Conservation (phyloP, 2,113 vertebrate genomes). For the Engraulis encrasicolus region DNA sequence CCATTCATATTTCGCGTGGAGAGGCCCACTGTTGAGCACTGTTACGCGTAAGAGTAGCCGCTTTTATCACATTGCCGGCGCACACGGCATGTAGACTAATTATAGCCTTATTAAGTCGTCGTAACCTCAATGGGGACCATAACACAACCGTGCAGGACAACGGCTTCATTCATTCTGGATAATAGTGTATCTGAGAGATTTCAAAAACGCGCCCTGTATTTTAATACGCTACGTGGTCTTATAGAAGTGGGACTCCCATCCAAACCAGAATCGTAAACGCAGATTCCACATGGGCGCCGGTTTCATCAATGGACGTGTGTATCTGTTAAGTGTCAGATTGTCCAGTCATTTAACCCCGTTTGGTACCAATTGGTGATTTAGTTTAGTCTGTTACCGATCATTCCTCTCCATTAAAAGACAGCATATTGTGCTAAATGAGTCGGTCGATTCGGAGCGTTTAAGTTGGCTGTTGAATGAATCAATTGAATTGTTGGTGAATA, state of each 20-base stretch:
- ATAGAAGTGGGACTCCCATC: slow-evolving; percentile 18
- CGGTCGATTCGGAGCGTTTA: not conserved
- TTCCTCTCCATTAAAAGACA: not conserved
- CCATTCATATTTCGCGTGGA: not conserved
- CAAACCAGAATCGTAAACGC: not conserved
- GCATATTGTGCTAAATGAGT: not conserved
- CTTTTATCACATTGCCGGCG: not conserved
- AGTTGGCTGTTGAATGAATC: not conserved
- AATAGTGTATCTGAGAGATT: slow-evolving; percentile 11
- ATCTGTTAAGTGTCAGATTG: not conserved
- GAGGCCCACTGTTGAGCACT: not conserved
- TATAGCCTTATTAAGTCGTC: not conserved
- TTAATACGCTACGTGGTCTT: slow-evolving; percentile 45
- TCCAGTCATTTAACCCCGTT: not conserved
- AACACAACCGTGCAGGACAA: not conserved
- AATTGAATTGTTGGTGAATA: not conserved
- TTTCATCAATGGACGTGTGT: not conserved
- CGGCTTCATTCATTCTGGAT: not conserved
- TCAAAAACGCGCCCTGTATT: slow-evolving; percentile 56
- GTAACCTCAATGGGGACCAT: not conserved
- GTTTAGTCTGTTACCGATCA: not conserved
- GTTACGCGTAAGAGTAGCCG: not conserved
- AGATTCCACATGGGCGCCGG: not conserved
- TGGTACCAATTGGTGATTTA: not conserved
- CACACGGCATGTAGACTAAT: not conserved